Evolutionary conservation across 2,797 vertebrate species (phyloP).

Genomic region (Eptatretus atami): DNA sequence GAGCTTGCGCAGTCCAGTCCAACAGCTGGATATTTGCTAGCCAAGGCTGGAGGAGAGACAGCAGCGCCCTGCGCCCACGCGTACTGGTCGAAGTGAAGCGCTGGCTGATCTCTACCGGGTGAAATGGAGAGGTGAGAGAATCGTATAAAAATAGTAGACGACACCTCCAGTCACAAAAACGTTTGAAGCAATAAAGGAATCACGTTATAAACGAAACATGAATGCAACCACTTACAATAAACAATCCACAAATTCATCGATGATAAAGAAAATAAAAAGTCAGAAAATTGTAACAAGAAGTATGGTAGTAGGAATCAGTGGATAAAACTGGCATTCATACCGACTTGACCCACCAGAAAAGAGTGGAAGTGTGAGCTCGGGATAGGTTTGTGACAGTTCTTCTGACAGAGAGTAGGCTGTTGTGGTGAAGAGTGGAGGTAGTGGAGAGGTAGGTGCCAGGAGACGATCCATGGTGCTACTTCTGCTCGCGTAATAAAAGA

Average conservation of each 20-base stretch:
- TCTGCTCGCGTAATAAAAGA: too few species aligned
- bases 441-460: slow-evolving; percentile 46
- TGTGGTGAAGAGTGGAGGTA: slow-evolving; percentile 76
- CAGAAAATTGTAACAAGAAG: slow-evolving; percentile 7
- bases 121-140: background rate
- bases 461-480: slow-evolving; percentile 25
- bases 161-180: background rate
- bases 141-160: too few species aligned
- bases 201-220: background rate
- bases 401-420: slow-evolving; percentile 91
- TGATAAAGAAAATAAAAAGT: slow-evolving; percentile 8
- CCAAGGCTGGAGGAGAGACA: slow-evolving; percentile 89
- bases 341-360: slow-evolving; percentile 43
- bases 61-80: slow-evolving; percentile 72
- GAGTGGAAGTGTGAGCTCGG: slow-evolving; percentile 72
- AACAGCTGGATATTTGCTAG: slow-evolving; percentile 96
- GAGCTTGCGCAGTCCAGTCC: slow-evolving; percentile 11
- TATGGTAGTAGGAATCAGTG: background rate
- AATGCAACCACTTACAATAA: background rate
- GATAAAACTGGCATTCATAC: too few species aligned
- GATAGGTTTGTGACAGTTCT: slow-evolving; percentile 75
- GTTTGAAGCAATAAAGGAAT: background rate
- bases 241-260: background rate
- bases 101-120: slow-evolving; percentile 59
- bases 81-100: slow-evolving; percentile 82